Evolutionary conservation across 2,797 vertebrate genomes (phyloP).

Genomic region (Crenuchus spilurus): DNA sequence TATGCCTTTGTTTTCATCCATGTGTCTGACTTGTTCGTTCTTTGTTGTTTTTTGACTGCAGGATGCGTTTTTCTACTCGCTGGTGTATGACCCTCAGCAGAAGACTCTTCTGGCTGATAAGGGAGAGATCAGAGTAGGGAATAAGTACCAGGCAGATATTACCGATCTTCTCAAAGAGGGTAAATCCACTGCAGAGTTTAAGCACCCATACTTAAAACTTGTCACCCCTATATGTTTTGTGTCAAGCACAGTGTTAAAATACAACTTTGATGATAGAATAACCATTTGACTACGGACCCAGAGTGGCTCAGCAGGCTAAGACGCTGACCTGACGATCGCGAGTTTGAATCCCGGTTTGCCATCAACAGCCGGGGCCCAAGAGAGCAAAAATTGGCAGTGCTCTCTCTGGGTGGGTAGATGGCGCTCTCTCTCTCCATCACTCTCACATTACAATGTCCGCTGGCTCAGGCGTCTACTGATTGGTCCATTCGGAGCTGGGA

Average conservation of each 20-base stretch:
- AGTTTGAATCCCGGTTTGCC: no score
- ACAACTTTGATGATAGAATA: no score
- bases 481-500: no score
- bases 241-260: background rate
- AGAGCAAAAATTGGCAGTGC: no score
- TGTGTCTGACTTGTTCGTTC: constrained; percentile 48
- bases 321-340: no score
- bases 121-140: constrained; percentile 96
- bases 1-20: constrained; percentile 31
- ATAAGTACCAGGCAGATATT: constrained; percentile 97
- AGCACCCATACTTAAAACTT: background rate
- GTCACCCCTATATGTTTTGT: background rate
- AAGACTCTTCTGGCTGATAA: constrained; percentile 97
- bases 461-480: no score
- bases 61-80: constrained; percentile 98
- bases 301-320: no score
- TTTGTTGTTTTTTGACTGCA: constrained; percentile 57
- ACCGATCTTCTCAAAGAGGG: constrained; percentile 94
- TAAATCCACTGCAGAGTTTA: constrained; percentile 57
- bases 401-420: no score
- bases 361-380: no score
- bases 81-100: constrained; percentile 97
- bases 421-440: no score
- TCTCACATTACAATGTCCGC: no score
- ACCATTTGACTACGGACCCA: no score